phyloP scores from a whole-genome alignment of 1,140 invertebrate species.

The Hetaerina americana region DNA sequence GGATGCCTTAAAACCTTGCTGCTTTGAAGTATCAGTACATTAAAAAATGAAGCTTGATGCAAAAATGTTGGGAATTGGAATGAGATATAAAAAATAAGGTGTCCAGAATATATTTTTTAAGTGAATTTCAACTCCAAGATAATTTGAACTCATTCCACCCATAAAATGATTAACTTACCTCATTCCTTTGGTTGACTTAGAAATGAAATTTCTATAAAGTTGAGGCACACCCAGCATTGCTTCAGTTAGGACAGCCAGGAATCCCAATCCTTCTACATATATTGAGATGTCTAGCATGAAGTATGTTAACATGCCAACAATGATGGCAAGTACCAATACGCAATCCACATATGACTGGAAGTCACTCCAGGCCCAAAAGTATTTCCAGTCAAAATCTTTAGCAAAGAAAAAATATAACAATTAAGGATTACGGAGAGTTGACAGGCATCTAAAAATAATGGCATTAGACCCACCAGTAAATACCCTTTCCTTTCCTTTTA shows the following conservation, averaged over 20 bases:
- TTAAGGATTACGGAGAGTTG: neutral
- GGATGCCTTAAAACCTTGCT: too few species aligned
- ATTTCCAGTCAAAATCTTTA: conserved; percentile 75
- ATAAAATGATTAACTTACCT: conserved; percentile 53
- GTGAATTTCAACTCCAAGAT: too few species aligned
- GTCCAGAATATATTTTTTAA: too few species aligned
- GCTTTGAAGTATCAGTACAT: too few species aligned
- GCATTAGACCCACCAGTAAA: conserved; percentile 63
- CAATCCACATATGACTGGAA: conserved; percentile 94
- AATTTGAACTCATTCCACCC: too few species aligned
- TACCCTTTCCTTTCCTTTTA: conserved; percentile 49
- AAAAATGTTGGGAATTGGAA: too few species aligned
- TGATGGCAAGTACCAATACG: conserved; percentile 69
- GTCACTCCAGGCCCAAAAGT: conserved; percentile 99
- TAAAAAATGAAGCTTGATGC: too few species aligned
- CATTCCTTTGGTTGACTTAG: conserved; percentile 92
- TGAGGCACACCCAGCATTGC: conserved; percentile 92
- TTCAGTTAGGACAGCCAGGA: conserved; percentile 89
- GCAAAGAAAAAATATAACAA: conserved; percentile 18
- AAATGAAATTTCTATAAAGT: conserved; percentile 73
- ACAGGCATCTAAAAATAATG: neutral
- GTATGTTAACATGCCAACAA: conserved; percentile 75
- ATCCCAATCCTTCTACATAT: conserved; percentile 82
- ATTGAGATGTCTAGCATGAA: conserved; percentile 63
- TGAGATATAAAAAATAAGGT: too few species aligned